Base-by-base conservation (phyloP, 1,140 invertebrate species). In the Cotesia typhae region DNA sequence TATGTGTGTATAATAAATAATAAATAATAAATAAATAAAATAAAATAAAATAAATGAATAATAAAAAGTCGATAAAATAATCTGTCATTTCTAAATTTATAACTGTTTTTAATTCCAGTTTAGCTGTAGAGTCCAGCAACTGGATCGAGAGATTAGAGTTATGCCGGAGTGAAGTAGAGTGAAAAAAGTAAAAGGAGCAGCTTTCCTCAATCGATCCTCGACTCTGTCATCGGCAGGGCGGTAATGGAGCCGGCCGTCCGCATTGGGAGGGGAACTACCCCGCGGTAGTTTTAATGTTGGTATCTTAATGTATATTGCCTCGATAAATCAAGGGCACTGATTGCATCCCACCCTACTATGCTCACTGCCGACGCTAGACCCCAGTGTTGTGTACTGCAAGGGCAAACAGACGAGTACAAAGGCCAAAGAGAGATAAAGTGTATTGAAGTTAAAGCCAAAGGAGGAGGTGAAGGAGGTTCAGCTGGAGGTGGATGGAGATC, bases 251-350 rank as follows among this genome's bases (percentile, higher is more conserved):
- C 35, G 53, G 63, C 67, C 73, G 73, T 71, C 71, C 76, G 74
- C 72, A 76, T 47, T 71, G 74, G 76, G 78, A 80, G 79, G 76
- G 72, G 71, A 71, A 57, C 65, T 83, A 83, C 84, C 83, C 82
- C 59, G 75, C 59, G 75, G 75, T 83, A 85, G 83, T 86, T 86
- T 86, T 85, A 86, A 85, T 85, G 83, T 83, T 80, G 83, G 84
- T 86, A 86, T 86, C 84, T 86, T 85, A 86, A 85, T 86, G 84
- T 86, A 85, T 85, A 86, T 86, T 85, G 83, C 84, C 73, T 74
- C 81, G 78, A 86, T 86, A 86, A 86, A 86, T 86, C 84, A 86
- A 80, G 80, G 81, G 77, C 83, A 83, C 84, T 86, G 84, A 86
- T 86, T 86, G 84, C 82, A 80, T 83, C 79, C 77, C 78, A 81